Conservation (phyloP, 2,113 vertebrate genomes). For the Pedionomus torquatus region DNA sequence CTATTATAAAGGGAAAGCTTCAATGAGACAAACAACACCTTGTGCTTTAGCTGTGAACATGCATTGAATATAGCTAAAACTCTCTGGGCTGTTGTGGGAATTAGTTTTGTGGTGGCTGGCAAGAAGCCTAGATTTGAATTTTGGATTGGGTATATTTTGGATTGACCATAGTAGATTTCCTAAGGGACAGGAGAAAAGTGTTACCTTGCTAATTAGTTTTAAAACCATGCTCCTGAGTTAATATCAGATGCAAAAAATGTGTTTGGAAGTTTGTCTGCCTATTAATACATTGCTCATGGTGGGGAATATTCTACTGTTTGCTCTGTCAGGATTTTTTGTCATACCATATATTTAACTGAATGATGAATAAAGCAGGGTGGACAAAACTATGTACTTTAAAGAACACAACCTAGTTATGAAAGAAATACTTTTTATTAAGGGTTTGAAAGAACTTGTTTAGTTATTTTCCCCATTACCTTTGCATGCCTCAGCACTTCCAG, state of each 20-base stretch:
- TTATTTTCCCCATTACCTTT: background rate
- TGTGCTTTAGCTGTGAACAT: background rate
- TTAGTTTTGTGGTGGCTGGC: background rate
- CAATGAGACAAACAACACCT: background rate
- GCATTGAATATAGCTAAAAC: background rate
- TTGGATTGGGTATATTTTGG: background rate
- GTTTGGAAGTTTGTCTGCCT: background rate
- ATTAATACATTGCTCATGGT: background rate
- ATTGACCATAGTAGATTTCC: background rate
- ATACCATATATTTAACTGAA: background rate
- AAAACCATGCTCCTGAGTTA: background rate
- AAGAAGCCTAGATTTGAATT: background rate
- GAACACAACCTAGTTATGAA: background rate
- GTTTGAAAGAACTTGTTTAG: background rate
- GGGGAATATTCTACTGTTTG: background rate
- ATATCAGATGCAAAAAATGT: background rate
- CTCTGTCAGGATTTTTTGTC: background rate
- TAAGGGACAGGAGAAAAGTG: background rate
- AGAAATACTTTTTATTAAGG: background rate
- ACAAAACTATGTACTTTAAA: background rate
- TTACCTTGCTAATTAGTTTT: conserved; percentile 3
- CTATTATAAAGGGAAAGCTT: background rate
- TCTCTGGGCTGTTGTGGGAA: background rate
- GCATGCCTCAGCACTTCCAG: background rate
- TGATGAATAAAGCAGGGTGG: background rate